Base-by-base conservation (phyloP, 2,797 vertebrate species). In the Fringilla coelebs region DNA sequence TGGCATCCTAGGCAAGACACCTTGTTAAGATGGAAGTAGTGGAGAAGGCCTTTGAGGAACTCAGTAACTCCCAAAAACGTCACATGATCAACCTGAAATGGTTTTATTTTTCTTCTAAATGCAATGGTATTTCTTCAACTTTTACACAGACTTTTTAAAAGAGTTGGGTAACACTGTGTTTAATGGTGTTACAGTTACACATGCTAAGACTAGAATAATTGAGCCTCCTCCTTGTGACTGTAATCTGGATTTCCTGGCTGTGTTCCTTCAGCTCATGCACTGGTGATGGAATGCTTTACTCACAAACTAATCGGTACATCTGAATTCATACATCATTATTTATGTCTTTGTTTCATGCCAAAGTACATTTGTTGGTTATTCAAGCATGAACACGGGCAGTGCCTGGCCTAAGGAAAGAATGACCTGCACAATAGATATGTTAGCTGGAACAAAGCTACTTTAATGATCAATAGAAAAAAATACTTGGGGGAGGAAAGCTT, bases 181-280 rank as follows among this genome's bases (percentile, higher is more conserved):
- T 73, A 68, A 70, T 81, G 41, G 20, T 40, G 11, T 38, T 85
- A n/a, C 5, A 83, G 41, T 66, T 81, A 49, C 29, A 14, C 85
- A 84, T 90, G 83, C 80, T 94, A 75, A 84, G 40, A 91, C 93
- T 90, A 60, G 88, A 91, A 90, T 91, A 94, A 88, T 85, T 94
- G 31, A 86, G n/a, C 40, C 46, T 93, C 46, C 71, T 89, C 72
- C 76, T 86, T 78, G 31, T 78, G 74, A 88, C 71, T 2, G 4
- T 85, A 91, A 89, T 89, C 73, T 88, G 43, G 13, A 51, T 94
- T 92, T 93, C 61, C 84, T 96, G 94, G 91, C 84, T 62, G 19
- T 66, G 60, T 67, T 97, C 61, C 88, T 88, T 81, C 66, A 81
- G 65, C 63, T 84, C 91, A 70, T 51, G 52, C 84, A 55, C 46